Percentiles rank a stretch among this genome's conserved stretches.
These are phyloP conservation scores for Montifringilla adamsi DNA, from an alignment of 2,113 vertebrate genomes.

Conservation along the genomic window DNA sequence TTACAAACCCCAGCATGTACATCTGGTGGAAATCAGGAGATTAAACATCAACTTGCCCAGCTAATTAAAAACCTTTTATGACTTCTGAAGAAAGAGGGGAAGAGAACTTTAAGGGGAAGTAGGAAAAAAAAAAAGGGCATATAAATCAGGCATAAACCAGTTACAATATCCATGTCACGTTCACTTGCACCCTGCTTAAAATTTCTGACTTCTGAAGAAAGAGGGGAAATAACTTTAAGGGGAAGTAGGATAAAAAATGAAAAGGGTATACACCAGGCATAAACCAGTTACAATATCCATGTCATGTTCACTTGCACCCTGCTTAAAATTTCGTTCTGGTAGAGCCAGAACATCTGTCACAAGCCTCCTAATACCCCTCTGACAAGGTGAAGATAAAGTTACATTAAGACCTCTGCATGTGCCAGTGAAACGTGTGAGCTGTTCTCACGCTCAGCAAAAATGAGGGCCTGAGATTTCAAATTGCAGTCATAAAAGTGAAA, in stretches of 20 bases:
- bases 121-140: fast-evolving
- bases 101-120: background rate
- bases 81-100: background rate
- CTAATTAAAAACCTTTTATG: background rate
- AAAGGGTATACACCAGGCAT: background rate
- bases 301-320: background rate
- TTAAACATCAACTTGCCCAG: background rate
- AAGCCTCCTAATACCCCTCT: background rate
- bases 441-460: background rate
- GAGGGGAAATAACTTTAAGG: fast-evolving
- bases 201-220: background rate
- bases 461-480: background rate
- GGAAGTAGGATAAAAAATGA: fast-evolving
- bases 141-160: background rate
- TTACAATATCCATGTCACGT: background rate
- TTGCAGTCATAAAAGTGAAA: slow-evolving; percentile 1
- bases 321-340: slow-evolving; percentile 16
- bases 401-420: background rate
- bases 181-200: background rate
- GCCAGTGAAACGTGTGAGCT: background rate
- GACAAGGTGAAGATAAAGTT: background rate
- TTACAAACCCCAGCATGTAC: background rate
- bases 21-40: background rate
- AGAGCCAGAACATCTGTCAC: slow-evolving; percentile 1
- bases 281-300: background rate